A percentile compares a stretch with the other conserved stretches of the same genome.
Evolutionary conservation across 1,140 invertebrate genomes (phyloP).

Genomic region (Trypoxylus dichotomus): DNA sequence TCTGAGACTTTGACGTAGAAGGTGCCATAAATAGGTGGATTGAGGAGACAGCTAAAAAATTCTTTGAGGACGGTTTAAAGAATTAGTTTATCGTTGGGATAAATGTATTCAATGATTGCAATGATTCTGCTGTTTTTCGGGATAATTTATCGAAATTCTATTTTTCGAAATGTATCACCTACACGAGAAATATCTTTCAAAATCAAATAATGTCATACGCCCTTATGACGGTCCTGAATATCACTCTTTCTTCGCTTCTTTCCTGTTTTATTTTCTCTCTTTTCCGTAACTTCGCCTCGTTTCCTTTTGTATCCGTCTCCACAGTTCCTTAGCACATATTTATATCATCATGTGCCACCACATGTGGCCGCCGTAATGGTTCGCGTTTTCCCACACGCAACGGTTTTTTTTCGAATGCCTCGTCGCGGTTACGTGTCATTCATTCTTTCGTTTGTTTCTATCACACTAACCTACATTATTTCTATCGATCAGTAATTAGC

Average conservation of each 20-base stretch:
- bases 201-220: no score
- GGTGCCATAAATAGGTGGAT: no score
- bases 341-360: slow-evolving; percentile 5
- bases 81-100: no score
- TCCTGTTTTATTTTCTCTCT: neutral
- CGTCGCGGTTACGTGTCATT: neutral
- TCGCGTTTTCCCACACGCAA: slow-evolving; percentile 18
- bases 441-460: neutral
- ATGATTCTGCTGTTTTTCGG: no score
- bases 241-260: neutral
- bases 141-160: no score
- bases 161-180: no score
- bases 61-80: no score
- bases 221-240: neutral
- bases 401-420: neutral
- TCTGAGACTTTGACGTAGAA: no score
- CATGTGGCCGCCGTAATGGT: slow-evolving; percentile 1
- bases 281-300: neutral
- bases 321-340: neutral
- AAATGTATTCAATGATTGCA: no score
- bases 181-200: no score
- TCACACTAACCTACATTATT: neutral
- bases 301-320: neutral
- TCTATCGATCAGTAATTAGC: neutral
- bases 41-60: no score